phyloP scores from a whole-genome alignment of 2,888 invertebrate species.

The Drosophila acutilabella region DNA sequence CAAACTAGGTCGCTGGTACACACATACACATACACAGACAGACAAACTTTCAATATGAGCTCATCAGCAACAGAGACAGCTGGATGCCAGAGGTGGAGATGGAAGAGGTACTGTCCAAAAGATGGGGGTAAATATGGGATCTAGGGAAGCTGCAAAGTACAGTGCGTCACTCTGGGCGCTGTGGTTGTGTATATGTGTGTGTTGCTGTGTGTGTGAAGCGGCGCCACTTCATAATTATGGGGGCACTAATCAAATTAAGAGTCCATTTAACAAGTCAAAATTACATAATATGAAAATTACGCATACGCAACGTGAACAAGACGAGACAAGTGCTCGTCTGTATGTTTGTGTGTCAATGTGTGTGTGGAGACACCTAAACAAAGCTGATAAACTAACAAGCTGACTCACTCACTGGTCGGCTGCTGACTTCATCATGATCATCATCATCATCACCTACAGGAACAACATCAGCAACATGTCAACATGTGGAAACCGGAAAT shows the following conservation, averaged over 20 bases:
- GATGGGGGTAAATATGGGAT: slow-evolving; percentile 44
- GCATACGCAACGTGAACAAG: slow-evolving; percentile 68
- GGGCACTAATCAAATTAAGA: slow-evolving; percentile 77
- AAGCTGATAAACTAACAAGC: slow-evolving; percentile 66
- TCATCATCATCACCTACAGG: slow-evolving; percentile 44
- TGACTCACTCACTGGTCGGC: slow-evolving; percentile 49
- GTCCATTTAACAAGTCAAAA: slow-evolving; percentile 75
- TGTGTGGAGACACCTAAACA: slow-evolving; percentile 48
- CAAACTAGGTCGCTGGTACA: slow-evolving; percentile 77
- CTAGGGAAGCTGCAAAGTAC: slow-evolving; percentile 57
- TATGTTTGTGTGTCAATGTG: slow-evolving; percentile 1
- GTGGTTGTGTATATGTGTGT: slow-evolving; percentile 26
- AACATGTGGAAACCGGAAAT: slow-evolving; percentile 81
- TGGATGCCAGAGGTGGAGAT: neutral
- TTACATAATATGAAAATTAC: slow-evolving; percentile 80
- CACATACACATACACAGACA: slow-evolving; percentile 5
- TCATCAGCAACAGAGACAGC: slow-evolving; percentile 62
- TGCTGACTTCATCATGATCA: slow-evolving; percentile 63
- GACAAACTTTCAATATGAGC: slow-evolving; percentile 79
- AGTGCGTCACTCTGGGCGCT: slow-evolving; percentile 58
- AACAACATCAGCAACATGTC: slow-evolving; percentile 66
- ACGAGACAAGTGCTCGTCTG: slow-evolving; percentile 16
- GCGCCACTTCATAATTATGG: slow-evolving; percentile 68
- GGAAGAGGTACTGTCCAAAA: neutral
- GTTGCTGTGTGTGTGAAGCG: slow-evolving; percentile 31